A percentile compares a stretch with the other conserved stretches of the same genome.
Conservation (phyloP, 2,797 vertebrate genomes). For the Diceros bicornis region DNA sequence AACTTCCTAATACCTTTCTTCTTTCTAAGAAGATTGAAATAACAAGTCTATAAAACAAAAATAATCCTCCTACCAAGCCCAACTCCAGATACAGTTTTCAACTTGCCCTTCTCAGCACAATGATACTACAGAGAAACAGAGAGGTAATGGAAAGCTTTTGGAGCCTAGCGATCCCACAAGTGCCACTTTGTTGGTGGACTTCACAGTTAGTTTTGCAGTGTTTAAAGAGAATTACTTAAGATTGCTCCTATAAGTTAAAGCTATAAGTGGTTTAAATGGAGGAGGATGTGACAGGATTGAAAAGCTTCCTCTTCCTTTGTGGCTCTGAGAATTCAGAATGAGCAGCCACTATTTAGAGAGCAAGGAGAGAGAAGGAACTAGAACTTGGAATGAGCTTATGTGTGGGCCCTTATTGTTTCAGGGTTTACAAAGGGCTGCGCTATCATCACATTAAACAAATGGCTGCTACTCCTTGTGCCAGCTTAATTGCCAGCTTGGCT, state of each 20-base stretch:
- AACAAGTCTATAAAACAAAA: constrained; percentile 11
- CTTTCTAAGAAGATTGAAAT: constrained; percentile 31
- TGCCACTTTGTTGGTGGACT: neutral
- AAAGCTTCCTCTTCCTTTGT: constrained; percentile 26
- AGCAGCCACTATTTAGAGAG: neutral
- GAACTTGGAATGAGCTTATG: neutral
- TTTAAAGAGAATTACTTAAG: neutral
- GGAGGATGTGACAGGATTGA: neutral
- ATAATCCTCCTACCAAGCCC: neutral
- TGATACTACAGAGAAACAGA: neutral
- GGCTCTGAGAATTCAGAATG: constrained; percentile 33
- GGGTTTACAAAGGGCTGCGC: constrained; percentile 12
- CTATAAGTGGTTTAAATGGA: neutral
- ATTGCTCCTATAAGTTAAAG: neutral
- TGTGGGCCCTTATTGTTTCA: constrained; percentile 33
- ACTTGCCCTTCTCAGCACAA: neutral
- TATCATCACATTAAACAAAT: constrained; percentile 62
- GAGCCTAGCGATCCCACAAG: neutral
- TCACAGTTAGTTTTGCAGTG: neutral
- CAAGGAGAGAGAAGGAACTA: neutral
- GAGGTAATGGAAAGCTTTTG: neutral
- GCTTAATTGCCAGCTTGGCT: constrained; percentile 65
- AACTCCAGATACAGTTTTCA: neutral
- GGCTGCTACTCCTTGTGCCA: constrained; percentile 32
- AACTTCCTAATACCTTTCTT: neutral